Evolutionary conservation across 2,113 vertebrate species (phyloP).

Genomic region (Gnathonemus longibarbis): DNA sequence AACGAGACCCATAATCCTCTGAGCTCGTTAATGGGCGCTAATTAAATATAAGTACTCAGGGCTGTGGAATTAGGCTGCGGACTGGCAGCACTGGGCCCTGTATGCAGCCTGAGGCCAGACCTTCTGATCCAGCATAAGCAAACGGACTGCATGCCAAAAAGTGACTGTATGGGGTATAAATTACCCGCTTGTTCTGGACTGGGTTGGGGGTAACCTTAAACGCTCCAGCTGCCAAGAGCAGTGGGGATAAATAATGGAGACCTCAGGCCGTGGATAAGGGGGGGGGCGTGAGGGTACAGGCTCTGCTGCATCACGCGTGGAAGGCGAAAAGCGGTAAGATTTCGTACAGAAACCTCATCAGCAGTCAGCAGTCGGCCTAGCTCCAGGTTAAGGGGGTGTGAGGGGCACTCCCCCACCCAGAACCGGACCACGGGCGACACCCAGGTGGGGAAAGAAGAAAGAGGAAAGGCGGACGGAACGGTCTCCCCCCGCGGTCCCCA

Average conservation of each 20-base stretch:
- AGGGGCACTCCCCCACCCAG: not conserved
- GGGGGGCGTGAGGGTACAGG: slow-evolving; percentile 29
- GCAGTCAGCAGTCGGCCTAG: not conserved
- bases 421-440: not conserved
- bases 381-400: slow-evolving; percentile 8
- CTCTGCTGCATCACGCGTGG: slow-evolving; percentile 24
- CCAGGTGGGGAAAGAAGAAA: not conserved
- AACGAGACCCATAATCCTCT: not conserved
- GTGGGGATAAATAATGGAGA: slow-evolving; percentile 42
- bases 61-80: slow-evolving; percentile 36
- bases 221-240: slow-evolving; percentile 32
- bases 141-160: slow-evolving; percentile 41
- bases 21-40: not conserved
- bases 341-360: not conserved
- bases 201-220: slow-evolving; percentile 48
- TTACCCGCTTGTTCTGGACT: slow-evolving; percentile 50
- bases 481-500: slow-evolving; percentile 4
- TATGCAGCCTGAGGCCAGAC: slow-evolving; percentile 32
- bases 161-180: slow-evolving; percentile 50
- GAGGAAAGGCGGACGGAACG: not conserved
- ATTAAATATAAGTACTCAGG: slow-evolving; percentile 18
- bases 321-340: not conserved
- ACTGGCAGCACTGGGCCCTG: slow-evolving; percentile 28
- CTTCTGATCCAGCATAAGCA: slow-evolving; percentile 34
- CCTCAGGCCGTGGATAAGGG: slow-evolving; percentile 27